Conservation (phyloP, 2,113 vertebrate species). For the Scomber japonicus region DNA sequence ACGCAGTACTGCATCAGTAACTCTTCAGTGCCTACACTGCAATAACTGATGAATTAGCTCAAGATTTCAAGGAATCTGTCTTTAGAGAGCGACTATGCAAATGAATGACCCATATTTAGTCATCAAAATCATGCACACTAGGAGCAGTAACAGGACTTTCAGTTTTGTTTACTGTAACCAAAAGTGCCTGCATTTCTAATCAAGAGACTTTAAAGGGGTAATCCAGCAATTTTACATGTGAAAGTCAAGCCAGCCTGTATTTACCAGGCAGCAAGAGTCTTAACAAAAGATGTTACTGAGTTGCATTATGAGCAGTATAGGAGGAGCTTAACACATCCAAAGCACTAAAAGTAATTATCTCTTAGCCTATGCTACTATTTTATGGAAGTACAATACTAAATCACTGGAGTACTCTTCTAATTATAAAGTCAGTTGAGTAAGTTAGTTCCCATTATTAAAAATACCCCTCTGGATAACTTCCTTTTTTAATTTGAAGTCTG, state of each 20-base stretch:
- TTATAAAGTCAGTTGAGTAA: neutral
- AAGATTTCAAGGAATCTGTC: no score
- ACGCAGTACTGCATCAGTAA: neutral
- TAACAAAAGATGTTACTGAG: neutral
- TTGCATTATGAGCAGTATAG: neutral
- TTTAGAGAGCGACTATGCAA: no score
- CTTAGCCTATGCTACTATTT: neutral
- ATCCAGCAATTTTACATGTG: no score
- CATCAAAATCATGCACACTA: no score
- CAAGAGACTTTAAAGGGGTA: no score
- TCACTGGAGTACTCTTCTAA: neutral
- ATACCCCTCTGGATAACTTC: slow-evolving; percentile 13
- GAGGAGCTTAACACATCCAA: neutral
- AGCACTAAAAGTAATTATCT: neutral
- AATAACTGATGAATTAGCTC: neutral
- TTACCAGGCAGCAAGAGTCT: no score
- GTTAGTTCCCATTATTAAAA: slow-evolving; percentile 8
- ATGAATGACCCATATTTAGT: no score
- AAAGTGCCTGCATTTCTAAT: no score
- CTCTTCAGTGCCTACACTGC: neutral
- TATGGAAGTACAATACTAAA: neutral
- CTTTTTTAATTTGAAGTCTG: neutral
- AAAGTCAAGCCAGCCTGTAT: no score
- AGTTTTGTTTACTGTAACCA: no score
- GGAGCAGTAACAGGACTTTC: no score